Evolutionary conservation across 2,797 vertebrate species (phyloP).

Genomic region (Acipenser ruthenus): DNA sequence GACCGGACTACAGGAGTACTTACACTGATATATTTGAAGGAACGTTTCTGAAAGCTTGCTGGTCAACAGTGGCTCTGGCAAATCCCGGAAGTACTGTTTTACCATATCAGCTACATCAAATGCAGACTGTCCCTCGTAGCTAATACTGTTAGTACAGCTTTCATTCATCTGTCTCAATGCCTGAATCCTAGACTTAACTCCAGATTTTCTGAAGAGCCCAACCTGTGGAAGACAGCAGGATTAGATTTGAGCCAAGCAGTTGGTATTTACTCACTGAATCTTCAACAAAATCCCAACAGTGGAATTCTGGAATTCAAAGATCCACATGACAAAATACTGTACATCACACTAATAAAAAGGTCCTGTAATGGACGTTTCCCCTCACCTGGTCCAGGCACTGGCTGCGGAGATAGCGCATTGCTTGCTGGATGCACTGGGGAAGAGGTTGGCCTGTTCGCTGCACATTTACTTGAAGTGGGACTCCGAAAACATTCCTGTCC

Average conservation of each 20-base stretch:
- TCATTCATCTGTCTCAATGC: conserved; percentile 97
- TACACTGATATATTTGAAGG: conserved; percentile 97
- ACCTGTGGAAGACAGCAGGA: conserved; percentile 57
- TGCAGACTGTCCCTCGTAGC: conserved; percentile 89
- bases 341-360: neutral
- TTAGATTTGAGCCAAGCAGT: too few species aligned
- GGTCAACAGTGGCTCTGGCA: conserved; percentile 91
- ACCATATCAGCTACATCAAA: conserved; percentile 97
- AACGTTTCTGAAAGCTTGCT: conserved; percentile 96
- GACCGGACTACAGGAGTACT: conserved; percentile 36
- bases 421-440: conserved; percentile 80
- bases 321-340: neutral
- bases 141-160: conserved; percentile 63
- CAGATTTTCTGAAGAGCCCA: conserved; percentile 92
- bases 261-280: too few species aligned
- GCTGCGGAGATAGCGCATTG: conserved; percentile 63
- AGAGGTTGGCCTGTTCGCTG: conserved; percentile 89
- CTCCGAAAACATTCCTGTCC: conserved; percentile 88
- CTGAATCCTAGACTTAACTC: conserved; percentile 95
- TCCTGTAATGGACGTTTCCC: neutral
- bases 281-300: too few species aligned
- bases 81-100: conserved; percentile 94
- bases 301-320: neutral
- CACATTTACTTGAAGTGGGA: conserved; percentile 82
- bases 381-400: conserved; percentile 65